Conservation (phyloP, 2,888 invertebrate species). For the Diloba caeruleocephala region DNA sequence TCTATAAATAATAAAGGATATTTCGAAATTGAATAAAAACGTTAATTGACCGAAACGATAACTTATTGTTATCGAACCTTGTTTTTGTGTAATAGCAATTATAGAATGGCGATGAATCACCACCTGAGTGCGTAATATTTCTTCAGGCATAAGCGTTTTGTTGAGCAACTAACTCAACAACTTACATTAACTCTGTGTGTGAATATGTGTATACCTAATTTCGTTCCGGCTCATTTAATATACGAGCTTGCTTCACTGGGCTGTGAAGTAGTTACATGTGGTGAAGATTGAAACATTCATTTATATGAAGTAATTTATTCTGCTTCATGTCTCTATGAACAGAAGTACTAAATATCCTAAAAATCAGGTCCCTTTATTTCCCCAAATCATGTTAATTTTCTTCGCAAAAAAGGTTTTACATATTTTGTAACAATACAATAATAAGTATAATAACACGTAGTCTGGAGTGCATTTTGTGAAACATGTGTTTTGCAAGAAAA, state of each 20-base stretch:
- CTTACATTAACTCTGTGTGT: constrained; percentile 44
- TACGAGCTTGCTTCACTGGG: constrained; percentile 65
- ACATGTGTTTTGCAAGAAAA: constrained; percentile 3
- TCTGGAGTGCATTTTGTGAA: constrained; percentile 11
- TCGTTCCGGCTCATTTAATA: constrained; percentile 70
- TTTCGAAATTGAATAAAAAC: constrained; percentile 43
- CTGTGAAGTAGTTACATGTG: constrained; percentile 67
- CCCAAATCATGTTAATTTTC: background rate
- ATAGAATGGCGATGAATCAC: constrained; percentile 59
- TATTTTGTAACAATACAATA: constrained; percentile 15
- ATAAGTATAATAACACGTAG: background rate
- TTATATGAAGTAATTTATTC: constrained; percentile 48
- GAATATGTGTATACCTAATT: constrained; percentile 56
- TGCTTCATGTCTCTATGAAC: constrained; percentile 30
- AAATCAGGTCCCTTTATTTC: background rate
- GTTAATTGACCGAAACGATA: constrained; percentile 38
- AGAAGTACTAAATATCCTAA: constrained; percentile 16
- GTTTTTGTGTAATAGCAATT: constrained; percentile 47
- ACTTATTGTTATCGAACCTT: constrained; percentile 44
- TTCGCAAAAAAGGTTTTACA: constrained; percentile 1
- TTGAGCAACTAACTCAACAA: constrained; percentile 52
- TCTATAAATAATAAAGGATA: constrained; percentile 31
- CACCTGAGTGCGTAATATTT: constrained; percentile 54
- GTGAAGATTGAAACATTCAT: constrained; percentile 74
- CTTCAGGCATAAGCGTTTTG: constrained; percentile 58